A percentile compares a stretch with the other conserved stretches of the same genome.
These are phyloP conservation scores for Zygothrica quintamaculata DNA, from an alignment of 2,888 invertebrate genomes.

Conservation along the genomic window DNA sequence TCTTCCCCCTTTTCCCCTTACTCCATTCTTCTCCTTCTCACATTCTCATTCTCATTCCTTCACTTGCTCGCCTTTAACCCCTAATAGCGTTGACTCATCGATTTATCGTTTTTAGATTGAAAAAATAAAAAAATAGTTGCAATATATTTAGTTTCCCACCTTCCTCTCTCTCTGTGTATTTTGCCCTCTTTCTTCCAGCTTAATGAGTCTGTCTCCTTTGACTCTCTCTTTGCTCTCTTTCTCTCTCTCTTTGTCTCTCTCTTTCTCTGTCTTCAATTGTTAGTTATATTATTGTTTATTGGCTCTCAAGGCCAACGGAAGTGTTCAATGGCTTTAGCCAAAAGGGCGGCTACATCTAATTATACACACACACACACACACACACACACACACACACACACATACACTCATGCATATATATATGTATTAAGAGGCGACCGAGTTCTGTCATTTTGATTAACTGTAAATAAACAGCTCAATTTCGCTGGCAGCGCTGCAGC, in stretches of 20 bases:
- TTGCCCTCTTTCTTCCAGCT: too few species aligned
- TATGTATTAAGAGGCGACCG: conserved; percentile 41
- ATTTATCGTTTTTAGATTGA: conserved; percentile 9
- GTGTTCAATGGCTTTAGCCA: conserved; percentile 36
- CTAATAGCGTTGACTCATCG: not conserved
- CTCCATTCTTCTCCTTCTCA: too few species aligned
- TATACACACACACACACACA: conserved; percentile 13
- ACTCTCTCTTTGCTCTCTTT: not conserved
- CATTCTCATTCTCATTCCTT: too few species aligned
- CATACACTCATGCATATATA: not conserved
- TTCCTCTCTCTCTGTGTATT: too few species aligned
- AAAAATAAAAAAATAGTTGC: too few species aligned
- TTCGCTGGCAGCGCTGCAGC: conserved; percentile 40
- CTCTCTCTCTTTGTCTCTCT: conserved; percentile 4
- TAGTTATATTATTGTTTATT: conserved; percentile 70
- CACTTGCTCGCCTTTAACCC: too few species aligned
- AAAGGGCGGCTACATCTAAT: conserved; percentile 53
- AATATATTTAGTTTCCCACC: too few species aligned
- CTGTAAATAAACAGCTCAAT: conserved; percentile 66
- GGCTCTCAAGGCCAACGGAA: conserved; percentile 82
- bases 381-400: not conserved
- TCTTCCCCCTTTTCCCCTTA: not conserved
- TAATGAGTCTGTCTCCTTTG: not conserved
- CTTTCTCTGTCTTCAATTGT: conserved; percentile 58
- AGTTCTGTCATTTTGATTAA: conserved; percentile 70